phyloP scores from a whole-genome alignment of 2,113 vertebrate species.

The Uria aalge region DNA sequence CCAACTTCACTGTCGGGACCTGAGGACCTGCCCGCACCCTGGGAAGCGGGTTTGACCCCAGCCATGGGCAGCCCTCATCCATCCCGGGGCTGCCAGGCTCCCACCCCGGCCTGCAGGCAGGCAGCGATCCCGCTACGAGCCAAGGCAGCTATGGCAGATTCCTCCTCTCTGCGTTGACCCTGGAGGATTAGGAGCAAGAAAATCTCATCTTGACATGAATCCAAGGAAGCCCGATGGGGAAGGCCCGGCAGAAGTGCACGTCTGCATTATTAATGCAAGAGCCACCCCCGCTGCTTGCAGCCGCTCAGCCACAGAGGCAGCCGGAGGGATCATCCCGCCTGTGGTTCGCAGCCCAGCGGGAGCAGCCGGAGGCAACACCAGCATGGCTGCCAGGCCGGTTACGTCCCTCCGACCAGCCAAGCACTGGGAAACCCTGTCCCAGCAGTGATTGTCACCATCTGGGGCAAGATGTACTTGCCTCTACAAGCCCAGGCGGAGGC shows the following conservation, averaged over 20 bases:
- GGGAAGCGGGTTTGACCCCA: not conserved
- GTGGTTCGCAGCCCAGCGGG: rapidly evolving
- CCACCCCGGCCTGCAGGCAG: not conserved
- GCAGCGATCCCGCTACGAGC: rapidly evolving
- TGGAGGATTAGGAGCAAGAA: not conserved
- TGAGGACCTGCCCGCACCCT: not conserved
- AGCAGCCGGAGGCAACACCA: rapidly evolving
- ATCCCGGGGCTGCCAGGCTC: not conserved
- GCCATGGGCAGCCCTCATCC: not conserved
- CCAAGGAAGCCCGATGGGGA: not conserved
- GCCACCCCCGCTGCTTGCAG: rapidly evolving
- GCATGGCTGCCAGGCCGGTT: rapidly evolving
- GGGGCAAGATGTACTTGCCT: not conserved
- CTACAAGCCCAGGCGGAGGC: not conserved
- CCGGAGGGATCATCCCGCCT: rapidly evolving
- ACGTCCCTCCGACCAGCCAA: not conserved
- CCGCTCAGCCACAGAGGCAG: not conserved
- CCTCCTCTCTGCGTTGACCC: rapidly evolving
- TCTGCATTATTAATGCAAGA: not conserved
- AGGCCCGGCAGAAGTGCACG: not conserved
- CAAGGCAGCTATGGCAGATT: not conserved
- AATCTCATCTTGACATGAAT: not conserved
- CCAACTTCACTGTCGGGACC: not conserved
- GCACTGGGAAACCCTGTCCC: not conserved
- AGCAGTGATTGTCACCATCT: rapidly evolving